These are phyloP conservation scores for Magallana ariakensis DNA, from an alignment of 1,140 invertebrate genomes.

Conservation along the genomic window DNA sequence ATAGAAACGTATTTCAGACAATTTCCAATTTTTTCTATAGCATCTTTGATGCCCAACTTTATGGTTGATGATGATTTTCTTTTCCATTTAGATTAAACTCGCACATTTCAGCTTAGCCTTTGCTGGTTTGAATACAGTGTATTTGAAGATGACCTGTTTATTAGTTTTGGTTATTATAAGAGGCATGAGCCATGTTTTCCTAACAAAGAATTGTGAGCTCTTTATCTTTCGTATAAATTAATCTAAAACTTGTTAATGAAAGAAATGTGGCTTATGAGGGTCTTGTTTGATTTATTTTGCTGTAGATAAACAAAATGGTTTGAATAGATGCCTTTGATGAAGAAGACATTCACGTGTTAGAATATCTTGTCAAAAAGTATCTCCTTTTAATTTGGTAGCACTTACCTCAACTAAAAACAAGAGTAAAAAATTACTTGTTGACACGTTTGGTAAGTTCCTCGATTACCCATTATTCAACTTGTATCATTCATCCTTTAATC, in stretches of 20 bases:
- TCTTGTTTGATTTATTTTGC: too few species aligned
- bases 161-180: neutral
- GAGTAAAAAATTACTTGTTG: neutral
- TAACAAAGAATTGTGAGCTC: too few species aligned
- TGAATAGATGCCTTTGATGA: neutral
- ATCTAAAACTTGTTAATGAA: too few species aligned
- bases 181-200: too few species aligned
- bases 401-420: neutral
- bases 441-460: neutral
- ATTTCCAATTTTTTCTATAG: neutral
- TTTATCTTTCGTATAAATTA: too few species aligned
- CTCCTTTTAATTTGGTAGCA: neutral
- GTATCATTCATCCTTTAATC: too few species aligned
- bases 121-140: neutral
- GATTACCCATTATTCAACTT: too few species aligned
- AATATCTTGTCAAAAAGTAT: neutral
- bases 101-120: neutral
- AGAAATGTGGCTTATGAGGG: too few species aligned
- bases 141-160: slow-evolving; percentile 11
- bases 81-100: neutral
- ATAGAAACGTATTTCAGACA: neutral
- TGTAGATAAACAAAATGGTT: neutral
- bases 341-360: neutral
- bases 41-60: neutral
- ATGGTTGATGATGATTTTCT: neutral